Conservation (phyloP, 92 coral and sea anemone species). For the Phenganax stokvisi region DNA sequence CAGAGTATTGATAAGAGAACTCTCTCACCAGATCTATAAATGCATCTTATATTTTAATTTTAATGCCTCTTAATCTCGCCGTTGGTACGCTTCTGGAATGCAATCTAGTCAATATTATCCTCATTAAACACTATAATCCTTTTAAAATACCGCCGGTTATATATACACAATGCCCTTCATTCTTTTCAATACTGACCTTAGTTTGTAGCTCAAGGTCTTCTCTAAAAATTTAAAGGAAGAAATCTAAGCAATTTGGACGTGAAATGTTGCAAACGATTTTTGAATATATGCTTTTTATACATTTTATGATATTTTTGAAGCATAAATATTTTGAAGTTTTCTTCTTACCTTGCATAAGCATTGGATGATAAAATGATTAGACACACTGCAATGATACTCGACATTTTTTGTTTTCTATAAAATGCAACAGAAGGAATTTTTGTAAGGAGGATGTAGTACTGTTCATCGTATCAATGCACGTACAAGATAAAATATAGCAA, state of each 20-base stretch:
- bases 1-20: too few relatives aligned
- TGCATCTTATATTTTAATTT: neutral
- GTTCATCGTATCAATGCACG: too few relatives aligned
- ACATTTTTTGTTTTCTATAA: neutral
- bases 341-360: neutral
- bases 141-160: neutral
- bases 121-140: neutral
- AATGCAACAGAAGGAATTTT: neutral
- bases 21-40: too few relatives aligned
- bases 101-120: neutral
- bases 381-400: neutral
- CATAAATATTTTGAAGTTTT: neutral
- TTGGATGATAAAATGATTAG: neutral
- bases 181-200: neutral
- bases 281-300: too few relatives aligned
- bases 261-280: neutral
- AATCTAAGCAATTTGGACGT: neutral
- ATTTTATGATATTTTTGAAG: too few relatives aligned
- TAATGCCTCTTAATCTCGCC: neutral
- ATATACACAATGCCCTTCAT: neutral
- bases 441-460: too few relatives aligned
- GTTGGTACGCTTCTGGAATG: neutral
- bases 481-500: too few relatives aligned
- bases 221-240: neutral
- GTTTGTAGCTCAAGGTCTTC: conserved; percentile 2